These are phyloP conservation scores for Cistogaster globosa DNA, from an alignment of 2,888 invertebrate genomes.

Conservation along the genomic window DNA sequence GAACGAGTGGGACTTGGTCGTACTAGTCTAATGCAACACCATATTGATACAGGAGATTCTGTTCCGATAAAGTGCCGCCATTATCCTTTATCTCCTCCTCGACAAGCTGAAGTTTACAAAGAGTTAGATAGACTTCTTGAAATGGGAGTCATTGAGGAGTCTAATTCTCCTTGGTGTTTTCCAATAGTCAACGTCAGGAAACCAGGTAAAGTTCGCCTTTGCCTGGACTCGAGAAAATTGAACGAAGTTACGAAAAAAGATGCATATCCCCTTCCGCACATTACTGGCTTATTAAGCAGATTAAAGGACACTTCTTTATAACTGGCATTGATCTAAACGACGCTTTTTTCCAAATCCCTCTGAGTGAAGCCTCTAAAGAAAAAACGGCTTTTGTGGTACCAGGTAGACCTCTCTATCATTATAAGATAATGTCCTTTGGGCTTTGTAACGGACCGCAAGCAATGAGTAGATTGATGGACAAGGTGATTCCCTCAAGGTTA, in stretches of 20 bases:
- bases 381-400: constrained; percentile 74
- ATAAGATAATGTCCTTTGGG: constrained; percentile 67
- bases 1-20: not conserved
- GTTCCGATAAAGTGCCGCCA: not conserved
- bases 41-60: not conserved
- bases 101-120: not conserved
- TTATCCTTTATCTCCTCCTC: not conserved
- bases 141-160: not conserved
- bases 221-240: not conserved
- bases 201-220: not conserved
- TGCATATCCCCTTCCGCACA: not conserved
- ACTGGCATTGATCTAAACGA: not conserved
- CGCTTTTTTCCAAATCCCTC: not conserved
- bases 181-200: not conserved
- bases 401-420: constrained; percentile 64
- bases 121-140: not conserved
- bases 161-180: not conserved
- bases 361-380: not conserved
- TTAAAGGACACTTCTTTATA: not conserved
- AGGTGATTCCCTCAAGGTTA: constrained; percentile 25
- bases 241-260: not conserved
- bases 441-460: constrained; percentile 59
- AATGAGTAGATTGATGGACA: constrained; percentile 54
- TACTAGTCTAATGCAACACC: not conserved
- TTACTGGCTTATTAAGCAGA: not conserved